phyloP scores from a whole-genome alignment of 35 echinoderm and acorn worm genomes.

The Ophiothrix spiculata region DNA sequence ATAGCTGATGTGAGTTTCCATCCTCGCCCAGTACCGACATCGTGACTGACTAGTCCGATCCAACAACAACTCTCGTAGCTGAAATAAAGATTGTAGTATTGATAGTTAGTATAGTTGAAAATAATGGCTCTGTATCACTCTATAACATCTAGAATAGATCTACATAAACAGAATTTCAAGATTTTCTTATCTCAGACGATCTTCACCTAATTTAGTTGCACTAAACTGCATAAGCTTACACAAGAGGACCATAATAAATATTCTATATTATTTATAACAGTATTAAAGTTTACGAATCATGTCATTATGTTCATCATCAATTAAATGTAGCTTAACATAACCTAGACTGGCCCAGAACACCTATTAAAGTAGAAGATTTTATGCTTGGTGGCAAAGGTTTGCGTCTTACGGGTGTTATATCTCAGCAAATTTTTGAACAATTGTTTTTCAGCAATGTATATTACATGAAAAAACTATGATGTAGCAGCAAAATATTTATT shows the following conservation, averaged over 20 bases:
- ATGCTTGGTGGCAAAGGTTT: too few relatives aligned
- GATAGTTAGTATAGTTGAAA: not conserved
- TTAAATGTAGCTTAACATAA: too few relatives aligned
- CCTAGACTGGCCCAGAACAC: too few relatives aligned
- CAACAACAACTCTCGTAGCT: not conserved
- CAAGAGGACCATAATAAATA: not conserved
- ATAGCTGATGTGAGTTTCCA: not conserved
- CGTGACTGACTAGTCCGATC: not conserved
- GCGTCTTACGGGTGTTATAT: too few relatives aligned
- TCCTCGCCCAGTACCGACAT: not conserved
- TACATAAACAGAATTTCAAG: not conserved
- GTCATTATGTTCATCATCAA: too few relatives aligned
- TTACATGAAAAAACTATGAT: not conserved
- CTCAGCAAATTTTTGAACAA: too few relatives aligned
- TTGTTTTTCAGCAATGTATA: too few relatives aligned
- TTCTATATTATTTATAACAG: too few relatives aligned
- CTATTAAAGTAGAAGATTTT: too few relatives aligned
- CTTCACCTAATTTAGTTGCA: not conserved
- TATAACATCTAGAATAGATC: too few relatives aligned
- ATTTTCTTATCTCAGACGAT: not conserved
- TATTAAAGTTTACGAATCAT: too few relatives aligned
- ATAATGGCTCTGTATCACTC: not conserved
- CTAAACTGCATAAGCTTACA: not conserved
- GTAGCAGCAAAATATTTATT: not conserved
- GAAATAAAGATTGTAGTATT: not conserved